Conservation (phyloP, 2,888 invertebrate species). For the Lordiphosa andalusiaca region DNA sequence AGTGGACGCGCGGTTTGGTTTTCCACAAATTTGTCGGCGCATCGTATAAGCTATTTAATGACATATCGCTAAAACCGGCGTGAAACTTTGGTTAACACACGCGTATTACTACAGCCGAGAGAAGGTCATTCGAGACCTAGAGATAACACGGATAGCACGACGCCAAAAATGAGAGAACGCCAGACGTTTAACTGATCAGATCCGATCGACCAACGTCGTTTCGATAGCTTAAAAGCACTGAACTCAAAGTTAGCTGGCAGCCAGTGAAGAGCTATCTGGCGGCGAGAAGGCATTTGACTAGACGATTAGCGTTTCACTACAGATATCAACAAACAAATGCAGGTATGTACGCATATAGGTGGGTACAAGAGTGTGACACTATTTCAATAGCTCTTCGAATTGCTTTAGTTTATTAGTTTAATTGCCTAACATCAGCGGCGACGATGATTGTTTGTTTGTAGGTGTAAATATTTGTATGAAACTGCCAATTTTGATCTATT, state of each 20-base stretch:
- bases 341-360: slow-evolving; percentile 13
- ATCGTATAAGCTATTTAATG: slow-evolving; percentile 64
- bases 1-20: slow-evolving; percentile 74
- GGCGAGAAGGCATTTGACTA: slow-evolving; percentile 43
- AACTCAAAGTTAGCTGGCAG: background rate
- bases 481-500: background rate
- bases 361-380: slow-evolving; percentile 9
- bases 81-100: background rate
- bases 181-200: no score
- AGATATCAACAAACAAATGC: slow-evolving; percentile 24
- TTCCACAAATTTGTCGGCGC: slow-evolving; percentile 67
- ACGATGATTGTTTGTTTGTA: background rate
- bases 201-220: background rate
- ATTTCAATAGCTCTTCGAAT: slow-evolving; percentile 28
- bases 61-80: slow-evolving; percentile 49
- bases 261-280: slow-evolving; percentile 29
- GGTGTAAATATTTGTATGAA: no score
- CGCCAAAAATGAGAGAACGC: no score
- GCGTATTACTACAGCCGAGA: background rate
- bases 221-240: slow-evolving; percentile 18
- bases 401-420: slow-evolving; percentile 36
- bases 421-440: slow-evolving; percentile 23
- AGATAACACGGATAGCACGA: no score
- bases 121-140: background rate
- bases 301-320: slow-evolving; percentile 50